A percentile compares a stretch with the other conserved stretches of the same genome.
Evolutionary conservation across 2,888 invertebrate genomes (phyloP).

Genomic region (Melieria crassipennis): DNA sequence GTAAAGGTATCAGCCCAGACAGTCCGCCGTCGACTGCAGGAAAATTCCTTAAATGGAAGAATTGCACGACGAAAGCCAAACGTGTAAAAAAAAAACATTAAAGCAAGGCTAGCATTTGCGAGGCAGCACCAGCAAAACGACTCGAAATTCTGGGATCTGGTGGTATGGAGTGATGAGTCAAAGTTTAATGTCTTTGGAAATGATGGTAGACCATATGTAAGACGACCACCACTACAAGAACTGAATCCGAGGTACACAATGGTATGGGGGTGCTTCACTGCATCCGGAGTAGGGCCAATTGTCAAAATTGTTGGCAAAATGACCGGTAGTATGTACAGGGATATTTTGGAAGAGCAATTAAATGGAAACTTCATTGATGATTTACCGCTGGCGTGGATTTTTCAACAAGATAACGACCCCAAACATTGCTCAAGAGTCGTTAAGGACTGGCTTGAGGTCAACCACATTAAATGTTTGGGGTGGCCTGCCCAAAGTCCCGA

Average conservation of each 20-base stretch:
- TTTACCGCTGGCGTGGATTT: slow-evolving; percentile 10
- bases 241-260: slow-evolving; percentile 24
- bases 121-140: slow-evolving; percentile 12
- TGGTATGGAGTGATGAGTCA: slow-evolving; percentile 22
- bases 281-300: slow-evolving; percentile 23
- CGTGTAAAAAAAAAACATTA: slow-evolving; percentile 9
- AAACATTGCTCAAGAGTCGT: not conserved
- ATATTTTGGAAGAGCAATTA: slow-evolving; percentile 13
- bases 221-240: slow-evolving; percentile 25
- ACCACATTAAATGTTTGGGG: not conserved
- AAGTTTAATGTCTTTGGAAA: slow-evolving; percentile 28
- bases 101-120: not conserved
- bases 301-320: slow-evolving; percentile 23
- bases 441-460: not conserved
- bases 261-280: slow-evolving; percentile 24
- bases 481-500: slow-evolving; percentile 1
- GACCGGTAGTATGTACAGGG: slow-evolving; percentile 7
- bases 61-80: slow-evolving; percentile 13
- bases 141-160: slow-evolving; percentile 17
- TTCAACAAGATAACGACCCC: slow-evolving; percentile 7
- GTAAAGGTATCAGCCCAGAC: slow-evolving; percentile 14
- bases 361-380: slow-evolving; percentile 3
- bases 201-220: slow-evolving; percentile 26
- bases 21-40: slow-evolving; percentile 1
- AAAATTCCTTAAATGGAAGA: slow-evolving; percentile 18